Evolutionary conservation across 53 echinoderm and acorn worm species (phyloP).

Genomic region (Stichopus horrens): DNA sequence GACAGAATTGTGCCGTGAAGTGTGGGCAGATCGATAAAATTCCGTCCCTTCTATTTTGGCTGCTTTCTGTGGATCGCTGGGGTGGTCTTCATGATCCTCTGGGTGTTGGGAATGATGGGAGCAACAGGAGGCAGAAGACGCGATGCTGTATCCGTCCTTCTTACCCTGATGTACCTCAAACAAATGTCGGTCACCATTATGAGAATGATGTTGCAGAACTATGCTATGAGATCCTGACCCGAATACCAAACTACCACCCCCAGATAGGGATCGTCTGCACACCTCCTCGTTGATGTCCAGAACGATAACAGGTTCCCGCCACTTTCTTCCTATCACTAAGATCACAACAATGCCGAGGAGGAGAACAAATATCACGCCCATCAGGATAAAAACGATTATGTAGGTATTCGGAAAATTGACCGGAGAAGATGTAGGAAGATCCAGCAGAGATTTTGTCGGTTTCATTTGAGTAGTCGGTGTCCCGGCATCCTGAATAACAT

Average conservation of each 20-base stretch:
- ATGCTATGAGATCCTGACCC: conserved; percentile 24
- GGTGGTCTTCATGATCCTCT: not conserved
- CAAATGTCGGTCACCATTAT: conserved; percentile 8
- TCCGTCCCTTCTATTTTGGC: conserved; percentile 39
- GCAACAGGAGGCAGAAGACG: not conserved
- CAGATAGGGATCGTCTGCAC: conserved; percentile 24
- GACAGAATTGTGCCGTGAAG: conserved; percentile 30
- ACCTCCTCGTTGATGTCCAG: conserved; percentile 35
- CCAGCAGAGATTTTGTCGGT: not conserved
- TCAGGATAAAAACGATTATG: conserved; percentile 26
- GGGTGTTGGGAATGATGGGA: not conserved
- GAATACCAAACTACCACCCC: conserved; percentile 31
- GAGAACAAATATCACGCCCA: conserved; percentile 29
- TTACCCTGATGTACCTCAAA: conserved; percentile 22
- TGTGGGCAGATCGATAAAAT: conserved; percentile 32
- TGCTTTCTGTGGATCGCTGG: conserved; percentile 35
- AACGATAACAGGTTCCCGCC: conserved; percentile 40
- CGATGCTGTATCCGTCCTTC: conserved; percentile 4
- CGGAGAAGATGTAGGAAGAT: not conserved
- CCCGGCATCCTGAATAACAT: not conserved
- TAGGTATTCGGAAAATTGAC: not conserved
- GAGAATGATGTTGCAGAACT: not conserved
- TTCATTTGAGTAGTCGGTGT: not conserved
- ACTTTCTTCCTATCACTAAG: conserved; percentile 22
- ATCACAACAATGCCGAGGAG: conserved; percentile 24